Evolutionary conservation across 1,140 invertebrate genomes (phyloP), one percentile per base, ranked within the genome.

Genomic region (Oscheius sp.): DNA sequence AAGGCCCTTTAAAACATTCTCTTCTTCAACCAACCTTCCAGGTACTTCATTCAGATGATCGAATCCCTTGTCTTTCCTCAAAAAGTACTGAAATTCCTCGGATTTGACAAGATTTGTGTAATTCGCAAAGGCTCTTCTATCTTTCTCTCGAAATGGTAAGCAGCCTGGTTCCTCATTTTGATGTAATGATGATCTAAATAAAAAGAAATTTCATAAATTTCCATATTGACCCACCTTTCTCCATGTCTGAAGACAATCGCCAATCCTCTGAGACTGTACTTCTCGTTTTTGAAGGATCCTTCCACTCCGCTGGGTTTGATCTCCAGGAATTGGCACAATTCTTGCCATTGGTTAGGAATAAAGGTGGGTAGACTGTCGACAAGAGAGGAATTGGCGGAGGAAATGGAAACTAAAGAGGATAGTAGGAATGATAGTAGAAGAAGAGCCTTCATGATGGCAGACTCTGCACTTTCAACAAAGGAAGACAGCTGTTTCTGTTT

Each of bases 221-320:
- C 35, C n/a, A 7, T 20, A 38, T 13, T 31, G 0, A 3, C 63
- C 3, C 46, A 73, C 71, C 71, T 52, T 32, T 64, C 71, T 42
- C 71, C 71, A 45, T 73, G 71, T 42, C 71, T 66, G 20, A 67
- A 67, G 13, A 63, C 29, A 13, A 73, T 29, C 23, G 71, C 34
- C 20, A 73, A 32, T 32, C 71, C 71, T 20, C 64, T 42, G 7
- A 73, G 29, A 32, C 42, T 23, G 26, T 72, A 49, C 13, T 61
- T 55, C 23, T 7, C 7, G 28, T 55, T 4, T 7, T 7, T 23
- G 7, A 55, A 23, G 7, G 15, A 26, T 7, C 49, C 49, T 23
- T 55, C 49, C 4, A 23, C 4, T 20, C 49, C 49, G 7, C 15
- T 55, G 7, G 28, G 15, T 15, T 15, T 15, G 28, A 7, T 15